These are phyloP conservation scores for Cephus runcator DNA, from an alignment of 2,888 invertebrate genomes.

Conservation along the genomic window DNA sequence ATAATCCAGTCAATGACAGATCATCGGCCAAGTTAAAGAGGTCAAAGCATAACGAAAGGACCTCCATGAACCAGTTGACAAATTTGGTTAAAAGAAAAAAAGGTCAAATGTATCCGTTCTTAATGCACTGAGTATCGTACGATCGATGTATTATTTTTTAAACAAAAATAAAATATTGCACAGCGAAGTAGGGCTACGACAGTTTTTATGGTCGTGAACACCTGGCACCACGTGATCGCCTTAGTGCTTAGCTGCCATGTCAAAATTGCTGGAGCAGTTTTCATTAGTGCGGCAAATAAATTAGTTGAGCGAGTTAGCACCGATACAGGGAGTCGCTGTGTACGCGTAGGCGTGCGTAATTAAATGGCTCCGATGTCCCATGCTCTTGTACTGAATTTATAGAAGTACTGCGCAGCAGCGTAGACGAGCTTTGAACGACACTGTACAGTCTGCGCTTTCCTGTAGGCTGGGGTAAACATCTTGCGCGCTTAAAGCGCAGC, in stretches of 20 bases:
- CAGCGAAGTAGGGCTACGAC: too few relatives aligned
- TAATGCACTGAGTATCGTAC: not conserved
- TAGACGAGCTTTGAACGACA: not conserved
- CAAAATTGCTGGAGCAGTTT: not conserved
- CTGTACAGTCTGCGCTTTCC: not conserved
- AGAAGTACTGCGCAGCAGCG: not conserved
- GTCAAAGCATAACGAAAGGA: too few relatives aligned
- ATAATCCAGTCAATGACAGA: too few relatives aligned
- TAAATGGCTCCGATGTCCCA: not conserved
- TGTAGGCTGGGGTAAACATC: not conserved
- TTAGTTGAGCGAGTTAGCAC: slow-evolving; percentile 20
- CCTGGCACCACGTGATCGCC: not conserved
- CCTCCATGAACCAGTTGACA: not conserved
- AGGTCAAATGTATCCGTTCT: not conserved
- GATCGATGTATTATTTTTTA: not conserved
- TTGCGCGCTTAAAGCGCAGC: not conserved
- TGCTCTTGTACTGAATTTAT: not conserved
- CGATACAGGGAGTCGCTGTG: not conserved
- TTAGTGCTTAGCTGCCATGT: not conserved
- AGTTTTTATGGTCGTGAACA: not conserved
- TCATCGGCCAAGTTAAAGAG: too few relatives aligned
- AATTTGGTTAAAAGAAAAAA: not conserved
- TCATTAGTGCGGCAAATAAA: slow-evolving; percentile 11
- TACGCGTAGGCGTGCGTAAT: not conserved
- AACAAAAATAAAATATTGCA: not conserved